Conservation (phyloP, 2,113 vertebrate species). For the Micronisus gabar region DNA sequence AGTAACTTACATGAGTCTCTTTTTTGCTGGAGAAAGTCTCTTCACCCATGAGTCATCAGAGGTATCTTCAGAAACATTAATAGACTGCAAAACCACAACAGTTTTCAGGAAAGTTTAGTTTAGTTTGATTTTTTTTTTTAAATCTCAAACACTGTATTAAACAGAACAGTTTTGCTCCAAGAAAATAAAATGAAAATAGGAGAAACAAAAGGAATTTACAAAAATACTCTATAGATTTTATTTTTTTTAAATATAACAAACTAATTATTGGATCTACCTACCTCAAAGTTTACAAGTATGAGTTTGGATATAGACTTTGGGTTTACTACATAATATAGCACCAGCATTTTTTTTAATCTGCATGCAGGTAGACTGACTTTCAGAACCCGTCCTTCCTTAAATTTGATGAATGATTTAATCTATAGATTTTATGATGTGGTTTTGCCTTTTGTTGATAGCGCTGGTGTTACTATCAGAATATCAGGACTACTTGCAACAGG, state of each 20-base stretch:
- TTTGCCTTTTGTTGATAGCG: not conserved
- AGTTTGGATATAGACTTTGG: not conserved
- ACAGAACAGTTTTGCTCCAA: not conserved
- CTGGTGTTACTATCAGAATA: not conserved
- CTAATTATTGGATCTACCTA: not conserved
- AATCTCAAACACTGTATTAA: not conserved
- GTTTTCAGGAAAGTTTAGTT: not conserved
- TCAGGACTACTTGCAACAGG: not conserved
- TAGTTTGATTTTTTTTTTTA: not conserved
- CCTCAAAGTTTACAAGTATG: not conserved
- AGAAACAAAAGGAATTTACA: not conserved
- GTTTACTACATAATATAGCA: not conserved
- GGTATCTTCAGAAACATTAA: conserved; percentile 61
- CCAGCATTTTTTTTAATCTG: not conserved
- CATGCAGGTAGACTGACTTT: not conserved
- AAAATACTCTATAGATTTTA: not conserved
- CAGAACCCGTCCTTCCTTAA: not conserved
- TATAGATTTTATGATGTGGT: not conserved
- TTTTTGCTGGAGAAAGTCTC: conserved; percentile 69
- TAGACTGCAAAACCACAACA: conserved; percentile 62
- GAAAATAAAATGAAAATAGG: not conserved
- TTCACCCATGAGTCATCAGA: conserved; percentile 82
- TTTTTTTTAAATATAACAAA: not conserved
- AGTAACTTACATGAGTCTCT: conserved; percentile 79
- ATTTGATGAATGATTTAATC: not conserved